Conservation (phyloP, 2,888 invertebrate species). For the Sabatieria punctata region DNA sequence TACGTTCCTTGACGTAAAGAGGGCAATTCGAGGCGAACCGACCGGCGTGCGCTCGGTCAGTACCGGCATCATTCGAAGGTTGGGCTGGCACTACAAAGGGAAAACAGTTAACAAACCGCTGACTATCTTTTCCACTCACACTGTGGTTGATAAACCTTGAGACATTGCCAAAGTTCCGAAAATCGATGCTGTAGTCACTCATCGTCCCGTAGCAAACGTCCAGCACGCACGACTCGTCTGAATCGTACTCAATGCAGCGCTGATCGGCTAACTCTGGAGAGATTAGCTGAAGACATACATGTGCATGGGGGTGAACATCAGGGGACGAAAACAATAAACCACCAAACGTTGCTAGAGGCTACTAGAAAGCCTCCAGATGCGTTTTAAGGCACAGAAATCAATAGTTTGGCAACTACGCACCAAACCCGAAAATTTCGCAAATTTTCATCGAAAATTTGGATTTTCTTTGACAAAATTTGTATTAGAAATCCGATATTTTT, state of each 20-base stretch:
- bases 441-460: no score
- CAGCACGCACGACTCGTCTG: slow-evolving; percentile 71
- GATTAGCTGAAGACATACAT: slow-evolving; percentile 52
- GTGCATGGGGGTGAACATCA: no score
- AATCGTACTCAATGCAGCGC: slow-evolving; percentile 63
- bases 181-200: slow-evolving; percentile 54
- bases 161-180: slow-evolving; percentile 67
- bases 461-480: no score
- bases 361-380: no score
- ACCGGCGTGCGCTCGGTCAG: slow-evolving; percentile 81
- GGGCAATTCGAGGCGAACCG: slow-evolving; percentile 64
- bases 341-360: no score
- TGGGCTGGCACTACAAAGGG: slow-evolving; percentile 84
- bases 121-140: slow-evolving; percentile 22
- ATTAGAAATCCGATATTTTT: no score
- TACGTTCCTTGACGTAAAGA: slow-evolving; percentile 67
- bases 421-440: no score
- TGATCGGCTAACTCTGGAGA: slow-evolving; percentile 73
- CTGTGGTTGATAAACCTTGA: slow-evolving; percentile 92
- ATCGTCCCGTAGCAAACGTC: slow-evolving; percentile 66
- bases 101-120: no score
- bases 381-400: no score
- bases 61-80: slow-evolving; percentile 70
- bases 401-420: no score
- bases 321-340: no score